These are phyloP conservation scores for Sylvietta virens DNA, from an alignment of 2,113 vertebrate genomes.

Conservation along the genomic window DNA sequence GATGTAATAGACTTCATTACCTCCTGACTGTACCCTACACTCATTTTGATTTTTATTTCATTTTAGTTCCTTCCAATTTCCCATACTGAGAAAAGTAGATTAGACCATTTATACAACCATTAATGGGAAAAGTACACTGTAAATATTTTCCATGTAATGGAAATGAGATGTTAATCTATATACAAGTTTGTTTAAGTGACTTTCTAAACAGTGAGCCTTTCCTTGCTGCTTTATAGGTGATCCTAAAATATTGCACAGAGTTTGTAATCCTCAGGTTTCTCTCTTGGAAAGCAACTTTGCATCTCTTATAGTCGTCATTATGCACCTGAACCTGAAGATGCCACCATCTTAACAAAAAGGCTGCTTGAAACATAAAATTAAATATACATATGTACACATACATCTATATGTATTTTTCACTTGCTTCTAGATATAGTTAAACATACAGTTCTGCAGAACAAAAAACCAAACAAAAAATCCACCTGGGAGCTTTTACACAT, in stretches of 20 bases:
- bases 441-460: not conserved
- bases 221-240: not conserved
- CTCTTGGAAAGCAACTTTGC: not conserved
- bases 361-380: not conserved
- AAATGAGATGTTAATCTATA: not conserved
- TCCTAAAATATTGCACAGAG: not conserved
- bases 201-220: not conserved
- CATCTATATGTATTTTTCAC: not conserved
- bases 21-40: not conserved
- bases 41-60: not conserved
- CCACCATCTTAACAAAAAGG: not conserved
- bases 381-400: not conserved
- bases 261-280: not conserved
- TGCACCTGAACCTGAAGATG: not conserved
- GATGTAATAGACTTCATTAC: not conserved
- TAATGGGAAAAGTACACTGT: not conserved
- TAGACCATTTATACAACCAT: not conserved
- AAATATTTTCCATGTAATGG: not conserved
- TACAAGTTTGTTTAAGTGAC: not conserved
- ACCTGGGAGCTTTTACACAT: not conserved
- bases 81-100: not conserved
- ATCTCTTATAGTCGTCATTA: not conserved
- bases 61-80: not conserved
- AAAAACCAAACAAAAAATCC: not conserved
- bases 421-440: not conserved